These are phyloP conservation scores for Alaudala cheleensis DNA, from an alignment of 2,113 vertebrate genomes.

Conservation along the genomic window DNA sequence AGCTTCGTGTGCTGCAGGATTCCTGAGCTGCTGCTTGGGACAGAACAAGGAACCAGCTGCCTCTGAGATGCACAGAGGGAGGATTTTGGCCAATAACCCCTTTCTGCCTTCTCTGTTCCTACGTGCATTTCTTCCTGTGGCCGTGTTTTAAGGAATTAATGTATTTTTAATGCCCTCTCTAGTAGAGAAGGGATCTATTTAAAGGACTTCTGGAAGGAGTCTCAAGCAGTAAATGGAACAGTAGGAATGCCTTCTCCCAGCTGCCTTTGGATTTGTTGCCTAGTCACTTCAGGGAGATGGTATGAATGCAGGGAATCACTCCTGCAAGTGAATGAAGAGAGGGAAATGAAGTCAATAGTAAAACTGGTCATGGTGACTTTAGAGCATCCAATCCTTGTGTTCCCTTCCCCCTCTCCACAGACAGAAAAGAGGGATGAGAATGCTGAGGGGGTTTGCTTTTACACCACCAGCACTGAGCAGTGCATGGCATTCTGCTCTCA, in stretches of 20 bases:
- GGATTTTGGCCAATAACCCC: background rate
- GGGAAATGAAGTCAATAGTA: constrained; percentile 15
- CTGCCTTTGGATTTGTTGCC: constrained; percentile 40
- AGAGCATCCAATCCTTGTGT: background rate
- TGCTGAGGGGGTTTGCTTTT: background rate
- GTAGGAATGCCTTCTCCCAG: background rate
- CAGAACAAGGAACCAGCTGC: background rate
- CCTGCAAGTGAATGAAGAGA: constrained; percentile 9
- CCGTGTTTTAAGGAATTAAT: background rate
- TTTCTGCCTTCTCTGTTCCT: background rate
- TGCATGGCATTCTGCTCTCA: background rate
- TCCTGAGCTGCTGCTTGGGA: background rate
- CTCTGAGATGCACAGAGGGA: background rate
- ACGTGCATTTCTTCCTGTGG: fast-evolving
- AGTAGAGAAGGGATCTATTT: background rate
- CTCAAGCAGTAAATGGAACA: background rate
- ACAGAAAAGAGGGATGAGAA: background rate
- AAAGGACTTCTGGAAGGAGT: background rate
- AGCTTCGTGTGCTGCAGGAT: background rate
- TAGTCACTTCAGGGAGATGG: background rate
- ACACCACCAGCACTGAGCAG: background rate
- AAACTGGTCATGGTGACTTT: background rate
- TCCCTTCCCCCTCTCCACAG: background rate
- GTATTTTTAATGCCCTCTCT: background rate
- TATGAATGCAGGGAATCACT: constrained; percentile 30